Evolutionary conservation across 2,797 vertebrate genomes (phyloP).

Genomic region (Coilia nasus): DNA sequence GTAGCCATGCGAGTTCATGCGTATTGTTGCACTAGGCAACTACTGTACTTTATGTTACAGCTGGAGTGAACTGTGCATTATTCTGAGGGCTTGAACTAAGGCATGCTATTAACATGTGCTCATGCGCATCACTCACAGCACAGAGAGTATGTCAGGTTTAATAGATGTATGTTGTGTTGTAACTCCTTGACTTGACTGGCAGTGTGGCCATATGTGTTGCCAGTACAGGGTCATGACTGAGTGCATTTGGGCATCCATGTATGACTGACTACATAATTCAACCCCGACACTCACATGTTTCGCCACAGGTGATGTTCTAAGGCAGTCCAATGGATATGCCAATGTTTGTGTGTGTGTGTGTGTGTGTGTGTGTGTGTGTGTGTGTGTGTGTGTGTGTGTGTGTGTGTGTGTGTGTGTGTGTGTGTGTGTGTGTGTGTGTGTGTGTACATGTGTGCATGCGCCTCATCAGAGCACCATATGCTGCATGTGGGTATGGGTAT

Average conservation of each 20-base stretch:
- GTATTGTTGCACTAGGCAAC: no score
- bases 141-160: neutral
- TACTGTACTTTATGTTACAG: no score
- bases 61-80: no score
- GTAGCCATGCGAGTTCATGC: no score
- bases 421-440: conserved; percentile 32
- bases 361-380: neutral
- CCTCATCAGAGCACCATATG: conserved; percentile 12
- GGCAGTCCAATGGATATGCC: neutral
- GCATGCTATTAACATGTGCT: neutral
- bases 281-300: neutral
- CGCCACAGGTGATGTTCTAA: neutral
- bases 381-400: conserved; percentile 20
- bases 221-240: neutral
- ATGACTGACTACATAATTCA: neutral
- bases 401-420: conserved; percentile 4
- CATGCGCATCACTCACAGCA: neutral
- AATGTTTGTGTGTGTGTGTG: neutral
- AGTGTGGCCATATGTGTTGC: neutral
- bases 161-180: neutral
- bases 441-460: neutral
- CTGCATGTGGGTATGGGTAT: neutral
- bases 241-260: neutral
- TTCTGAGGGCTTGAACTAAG: no score
- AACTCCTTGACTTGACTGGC: neutral